phyloP scores from a whole-genome alignment of 2,113 vertebrate genomes.

The Sclerurus mexicanus region DNA sequence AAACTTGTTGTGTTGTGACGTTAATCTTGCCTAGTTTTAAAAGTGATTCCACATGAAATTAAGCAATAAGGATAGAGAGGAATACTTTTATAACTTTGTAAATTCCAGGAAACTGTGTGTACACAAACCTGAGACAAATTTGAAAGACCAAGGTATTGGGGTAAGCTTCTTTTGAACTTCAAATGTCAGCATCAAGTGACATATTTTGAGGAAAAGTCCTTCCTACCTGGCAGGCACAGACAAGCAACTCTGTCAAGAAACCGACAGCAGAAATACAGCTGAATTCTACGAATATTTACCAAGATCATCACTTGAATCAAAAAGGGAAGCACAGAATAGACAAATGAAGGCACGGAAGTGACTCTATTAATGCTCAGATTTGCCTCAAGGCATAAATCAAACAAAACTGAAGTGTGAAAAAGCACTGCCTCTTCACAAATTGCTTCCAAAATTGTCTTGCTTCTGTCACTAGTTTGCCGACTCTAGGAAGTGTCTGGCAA shows the following conservation, averaged over 20 bases:
- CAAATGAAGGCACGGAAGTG: background rate
- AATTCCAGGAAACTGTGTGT: background rate
- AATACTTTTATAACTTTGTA: background rate
- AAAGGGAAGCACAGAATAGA: background rate
- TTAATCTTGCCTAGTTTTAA: background rate
- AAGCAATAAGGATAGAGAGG: background rate
- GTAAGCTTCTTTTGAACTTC: background rate
- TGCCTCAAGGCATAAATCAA: background rate
- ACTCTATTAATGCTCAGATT: background rate
- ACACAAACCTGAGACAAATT: background rate
- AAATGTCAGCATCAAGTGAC: background rate
- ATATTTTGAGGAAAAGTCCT: background rate
- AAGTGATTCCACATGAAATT: background rate
- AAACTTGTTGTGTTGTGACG: background rate
- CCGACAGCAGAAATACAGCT: background rate
- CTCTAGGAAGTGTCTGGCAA: background rate
- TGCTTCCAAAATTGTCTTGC: background rate
- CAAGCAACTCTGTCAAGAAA: background rate
- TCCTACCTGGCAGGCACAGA: background rate
- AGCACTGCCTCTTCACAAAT: background rate
- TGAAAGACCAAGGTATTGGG: background rate
- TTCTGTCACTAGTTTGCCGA: background rate
- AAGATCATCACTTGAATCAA: background rate
- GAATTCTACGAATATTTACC: background rate
- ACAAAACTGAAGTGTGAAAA: background rate